These are phyloP conservation scores for Haplochromis burtoni DNA, from an alignment of 2,113 vertebrate genomes.

Conservation along the genomic window DNA sequence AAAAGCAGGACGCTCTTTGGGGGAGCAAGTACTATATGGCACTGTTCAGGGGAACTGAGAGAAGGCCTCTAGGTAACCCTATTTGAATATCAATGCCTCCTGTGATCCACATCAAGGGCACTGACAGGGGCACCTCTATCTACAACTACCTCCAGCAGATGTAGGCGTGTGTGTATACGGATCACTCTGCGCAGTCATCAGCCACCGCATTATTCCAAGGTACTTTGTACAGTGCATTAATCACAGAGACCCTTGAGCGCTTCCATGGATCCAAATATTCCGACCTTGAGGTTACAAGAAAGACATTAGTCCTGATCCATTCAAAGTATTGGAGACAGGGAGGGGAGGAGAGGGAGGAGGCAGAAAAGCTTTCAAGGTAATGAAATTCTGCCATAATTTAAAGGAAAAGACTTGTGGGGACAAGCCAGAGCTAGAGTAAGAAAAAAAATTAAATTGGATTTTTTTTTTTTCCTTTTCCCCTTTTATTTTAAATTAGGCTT, in stretches of 20 bases:
- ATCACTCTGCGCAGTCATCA: constrained; percentile 61
- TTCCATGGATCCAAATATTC: constrained; percentile 71
- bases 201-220: constrained; percentile 66
- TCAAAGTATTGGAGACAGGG: constrained; percentile 64
- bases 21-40: background rate
- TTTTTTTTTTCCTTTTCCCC: constrained; percentile 51
- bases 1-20: constrained; percentile 1
- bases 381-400: constrained; percentile 82
- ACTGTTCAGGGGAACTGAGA: constrained; percentile 17
- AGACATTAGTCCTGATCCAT: constrained; percentile 77
- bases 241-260: constrained; percentile 73
- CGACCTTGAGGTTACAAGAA: constrained; percentile 80
- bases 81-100: constrained; percentile 62
- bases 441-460: constrained; percentile 76
- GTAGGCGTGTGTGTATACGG: constrained; percentile 14
- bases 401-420: constrained; percentile 74
- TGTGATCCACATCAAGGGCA: constrained; percentile 67
- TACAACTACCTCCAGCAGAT: constrained; percentile 10
- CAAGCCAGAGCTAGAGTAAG: constrained; percentile 55
- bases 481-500: constrained; percentile 77
- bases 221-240: constrained; percentile 78
- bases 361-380: constrained; percentile 80
- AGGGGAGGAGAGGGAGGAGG: constrained; percentile 49
- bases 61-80: constrained; percentile 32
- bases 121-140: constrained; percentile 53